A percentile compares a stretch with the other conserved stretches of the same genome.
Evolutionary conservation across 1,140 invertebrate species (phyloP).

Genomic region (Notospermus geniculatus): DNA sequence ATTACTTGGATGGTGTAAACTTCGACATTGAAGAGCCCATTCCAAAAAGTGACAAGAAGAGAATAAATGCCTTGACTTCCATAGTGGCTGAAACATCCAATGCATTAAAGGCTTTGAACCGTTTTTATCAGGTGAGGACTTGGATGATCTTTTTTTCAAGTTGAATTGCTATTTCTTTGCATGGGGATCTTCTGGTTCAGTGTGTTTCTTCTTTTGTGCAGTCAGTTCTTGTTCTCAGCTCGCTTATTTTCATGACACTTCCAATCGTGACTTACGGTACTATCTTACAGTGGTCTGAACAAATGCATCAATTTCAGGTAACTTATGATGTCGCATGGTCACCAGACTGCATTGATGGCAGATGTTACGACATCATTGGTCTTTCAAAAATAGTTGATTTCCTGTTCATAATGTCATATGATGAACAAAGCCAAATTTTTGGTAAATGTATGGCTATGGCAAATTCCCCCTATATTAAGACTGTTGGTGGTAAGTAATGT

Average conservation of each 20-base stretch:
- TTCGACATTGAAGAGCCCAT: conserved; percentile 56
- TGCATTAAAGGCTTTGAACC: conserved; percentile 36
- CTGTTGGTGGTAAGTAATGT: conserved; percentile 12
- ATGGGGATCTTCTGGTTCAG: not conserved
- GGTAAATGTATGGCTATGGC: conserved; percentile 52
- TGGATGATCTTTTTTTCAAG: too few relatives aligned
- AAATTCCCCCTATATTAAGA: conserved; percentile 41
- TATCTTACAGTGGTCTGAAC: too few relatives aligned
- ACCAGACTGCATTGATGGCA: conserved; percentile 50
- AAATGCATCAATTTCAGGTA: conserved; percentile 40
- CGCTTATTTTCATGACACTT: too few relatives aligned
- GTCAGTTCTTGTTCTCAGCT: too few relatives aligned
- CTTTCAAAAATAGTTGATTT: conserved; percentile 48
- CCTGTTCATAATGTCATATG: conserved; percentile 59
- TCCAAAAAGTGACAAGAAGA: conserved; percentile 30
- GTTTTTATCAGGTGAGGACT: conserved; percentile 41
- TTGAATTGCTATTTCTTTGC: too few relatives aligned
- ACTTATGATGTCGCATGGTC: conserved; percentile 58
- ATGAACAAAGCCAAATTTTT: conserved; percentile 56
- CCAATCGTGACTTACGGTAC: too few relatives aligned
- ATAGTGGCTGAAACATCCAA: conserved; percentile 43
- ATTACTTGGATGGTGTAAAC: conserved; percentile 57
- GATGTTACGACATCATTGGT: conserved; percentile 55
- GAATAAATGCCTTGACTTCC: conserved; percentile 36
- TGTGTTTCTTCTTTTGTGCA: not conserved